Conservation (phyloP, 2,797 vertebrate species). For the Acipenser ruthenus region DNA sequence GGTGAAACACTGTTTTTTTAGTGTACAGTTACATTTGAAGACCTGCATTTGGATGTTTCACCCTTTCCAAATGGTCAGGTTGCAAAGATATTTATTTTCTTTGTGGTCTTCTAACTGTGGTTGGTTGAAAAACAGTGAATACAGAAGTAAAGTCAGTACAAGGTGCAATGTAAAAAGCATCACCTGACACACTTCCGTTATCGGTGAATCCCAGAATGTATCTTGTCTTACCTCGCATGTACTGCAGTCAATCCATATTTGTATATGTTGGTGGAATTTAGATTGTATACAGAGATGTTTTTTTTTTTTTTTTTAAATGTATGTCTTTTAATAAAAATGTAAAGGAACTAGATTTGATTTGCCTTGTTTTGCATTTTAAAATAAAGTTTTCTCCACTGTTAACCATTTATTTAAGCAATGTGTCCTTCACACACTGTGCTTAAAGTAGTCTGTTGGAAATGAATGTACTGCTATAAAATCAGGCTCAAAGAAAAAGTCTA, state of each 20-base stretch:
- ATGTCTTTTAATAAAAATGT: constrained; percentile 32
- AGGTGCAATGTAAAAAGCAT: neutral
- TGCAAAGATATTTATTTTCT: neutral
- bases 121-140: neutral
- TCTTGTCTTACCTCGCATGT: constrained; percentile 64
- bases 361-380: neutral
- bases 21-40: neutral
- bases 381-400: neutral
- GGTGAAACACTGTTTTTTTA: neutral
- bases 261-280: constrained; percentile 80
- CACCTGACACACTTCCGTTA: constrained; percentile 20
- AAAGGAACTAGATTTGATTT: neutral
- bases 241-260: constrained; percentile 64
- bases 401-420: too few species aligned
- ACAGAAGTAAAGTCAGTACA: neutral
- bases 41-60: neutral
- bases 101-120: neutral
- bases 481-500: too few species aligned
- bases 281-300: constrained; percentile 62
- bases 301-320: constrained; percentile 53
- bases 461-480: too few species aligned
- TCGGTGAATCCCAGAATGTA: constrained; percentile 54
- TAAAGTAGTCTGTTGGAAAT: too few species aligned
- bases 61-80: neutral
- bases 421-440: too few species aligned